Conservation (phyloP, 2,888 invertebrate species). For the Hyposoter dolosus region DNA sequence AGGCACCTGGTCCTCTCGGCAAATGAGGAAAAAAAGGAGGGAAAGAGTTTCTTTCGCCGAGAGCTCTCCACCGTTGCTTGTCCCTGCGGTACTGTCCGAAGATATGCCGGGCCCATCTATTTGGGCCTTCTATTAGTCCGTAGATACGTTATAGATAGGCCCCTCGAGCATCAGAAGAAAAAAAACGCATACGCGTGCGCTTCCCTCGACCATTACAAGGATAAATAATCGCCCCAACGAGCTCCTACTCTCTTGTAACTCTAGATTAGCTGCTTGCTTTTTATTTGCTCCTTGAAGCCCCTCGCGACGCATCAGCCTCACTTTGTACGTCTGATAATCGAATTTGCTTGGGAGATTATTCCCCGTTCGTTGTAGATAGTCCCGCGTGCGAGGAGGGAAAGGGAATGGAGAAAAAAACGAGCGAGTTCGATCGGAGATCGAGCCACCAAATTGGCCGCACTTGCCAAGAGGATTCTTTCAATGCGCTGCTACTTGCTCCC, state of each 20-base stretch:
- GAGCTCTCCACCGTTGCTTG: too few species aligned
- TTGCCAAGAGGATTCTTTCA: slow-evolving; percentile 20
- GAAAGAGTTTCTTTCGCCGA: not conserved
- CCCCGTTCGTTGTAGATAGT: slow-evolving; percentile 48
- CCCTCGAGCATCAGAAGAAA: not conserved
- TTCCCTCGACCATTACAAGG: slow-evolving; percentile 18
- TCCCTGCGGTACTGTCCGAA: slow-evolving; percentile 56
- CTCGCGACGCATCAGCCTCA: slow-evolving; percentile 51
- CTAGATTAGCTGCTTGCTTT: slow-evolving; percentile 57
- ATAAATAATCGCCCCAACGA: slow-evolving; percentile 53
- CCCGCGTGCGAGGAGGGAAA: not conserved
- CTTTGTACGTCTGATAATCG: slow-evolving; percentile 67
- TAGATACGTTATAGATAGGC: slow-evolving; percentile 67
- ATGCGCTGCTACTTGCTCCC: too few species aligned
- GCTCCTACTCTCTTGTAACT: slow-evolving; percentile 58
- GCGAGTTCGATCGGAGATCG: slow-evolving; percentile 37
- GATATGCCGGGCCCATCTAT: slow-evolving; percentile 68
- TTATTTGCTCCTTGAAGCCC: slow-evolving; percentile 48
- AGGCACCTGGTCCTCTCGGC: slow-evolving; percentile 73
- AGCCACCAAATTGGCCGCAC: slow-evolving; percentile 43
- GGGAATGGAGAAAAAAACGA: not conserved
- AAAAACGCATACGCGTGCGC: slow-evolving; percentile 44
- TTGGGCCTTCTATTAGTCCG: slow-evolving; percentile 70
- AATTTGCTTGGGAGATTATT: slow-evolving; percentile 67
- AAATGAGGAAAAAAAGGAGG: slow-evolving; percentile 33